Conservation (phyloP, 2,113 vertebrate genomes). For the Gopherus evgoodei region DNA sequence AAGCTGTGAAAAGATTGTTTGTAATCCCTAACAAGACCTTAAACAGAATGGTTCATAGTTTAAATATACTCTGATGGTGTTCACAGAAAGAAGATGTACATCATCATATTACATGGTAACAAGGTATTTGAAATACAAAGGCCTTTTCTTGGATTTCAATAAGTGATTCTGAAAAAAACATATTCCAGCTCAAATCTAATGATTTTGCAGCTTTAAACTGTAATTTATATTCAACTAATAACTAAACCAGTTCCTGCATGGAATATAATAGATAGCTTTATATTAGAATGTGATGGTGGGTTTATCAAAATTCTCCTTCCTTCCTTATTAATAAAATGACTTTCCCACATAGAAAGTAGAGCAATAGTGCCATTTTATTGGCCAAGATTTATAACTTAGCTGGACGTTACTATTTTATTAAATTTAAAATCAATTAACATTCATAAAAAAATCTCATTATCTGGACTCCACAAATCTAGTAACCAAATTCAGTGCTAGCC, state of each 20-base stretch:
- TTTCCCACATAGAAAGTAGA: not conserved
- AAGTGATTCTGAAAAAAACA: constrained; percentile 7
- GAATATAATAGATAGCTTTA: constrained; percentile 24
- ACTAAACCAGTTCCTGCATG: not conserved
- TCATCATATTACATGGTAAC: constrained; percentile 3
- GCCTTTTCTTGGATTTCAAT: constrained; percentile 3
- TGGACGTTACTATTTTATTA: not conserved
- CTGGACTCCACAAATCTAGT: not conserved
- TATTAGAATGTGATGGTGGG: not conserved
- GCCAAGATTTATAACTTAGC: not conserved
- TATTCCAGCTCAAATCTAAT: constrained; percentile 29
- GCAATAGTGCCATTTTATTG: not conserved
- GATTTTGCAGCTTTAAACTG: not conserved
- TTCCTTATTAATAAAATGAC: not conserved
- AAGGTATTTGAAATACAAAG: constrained; percentile 27
- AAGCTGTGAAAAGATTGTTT: constrained; percentile 12
- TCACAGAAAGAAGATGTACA: constrained; percentile 20
- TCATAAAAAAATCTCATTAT: not conserved
- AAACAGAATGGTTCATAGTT: not conserved
- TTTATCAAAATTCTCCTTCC: not conserved
- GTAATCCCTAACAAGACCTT: constrained; percentile 26
- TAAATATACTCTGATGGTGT: constrained; percentile 10
- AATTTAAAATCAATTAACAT: constrained; percentile 10
- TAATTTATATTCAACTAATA: constrained; percentile 27
- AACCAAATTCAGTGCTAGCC: not conserved